These are phyloP conservation scores for Caenorhabditis latens DNA, from an alignment of 1,140 invertebrate species.

Conservation along the genomic window DNA sequence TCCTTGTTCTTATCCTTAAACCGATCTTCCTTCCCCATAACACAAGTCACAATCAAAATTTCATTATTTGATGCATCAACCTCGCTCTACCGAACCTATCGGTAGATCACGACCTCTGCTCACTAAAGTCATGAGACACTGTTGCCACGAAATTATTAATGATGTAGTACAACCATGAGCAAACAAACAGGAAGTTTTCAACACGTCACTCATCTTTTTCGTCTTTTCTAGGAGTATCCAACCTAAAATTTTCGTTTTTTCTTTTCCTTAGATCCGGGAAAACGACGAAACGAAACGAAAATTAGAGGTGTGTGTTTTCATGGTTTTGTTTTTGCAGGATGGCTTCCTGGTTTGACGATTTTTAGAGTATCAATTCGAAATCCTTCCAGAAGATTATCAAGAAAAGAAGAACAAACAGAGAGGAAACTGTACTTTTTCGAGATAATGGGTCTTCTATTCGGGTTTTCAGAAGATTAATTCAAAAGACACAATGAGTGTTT, in stretches of 20 bases:
- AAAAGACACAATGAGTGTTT: no score
- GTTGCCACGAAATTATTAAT: conserved; percentile 37
- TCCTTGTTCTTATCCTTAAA: no score
- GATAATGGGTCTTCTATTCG: not conserved
- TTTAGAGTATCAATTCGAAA: not conserved
- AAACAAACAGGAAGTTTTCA: not conserved
- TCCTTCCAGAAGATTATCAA: not conserved
- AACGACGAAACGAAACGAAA: not conserved
- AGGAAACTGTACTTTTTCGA: not conserved
- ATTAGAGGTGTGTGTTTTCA: not conserved
- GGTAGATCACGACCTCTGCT: no score
- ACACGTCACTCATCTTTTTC: not conserved
- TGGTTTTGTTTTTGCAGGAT: not conserved
- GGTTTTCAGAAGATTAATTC: no score
- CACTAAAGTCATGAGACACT: not conserved
- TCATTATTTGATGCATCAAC: no score
- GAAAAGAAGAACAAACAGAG: no score
- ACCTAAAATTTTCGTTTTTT: conserved; percentile 31
- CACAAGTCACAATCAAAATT: no score
- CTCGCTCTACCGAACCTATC: no score
- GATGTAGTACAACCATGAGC: not conserved
- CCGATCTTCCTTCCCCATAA: no score
- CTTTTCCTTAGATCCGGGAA: not conserved
- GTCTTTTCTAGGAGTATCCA: not conserved
- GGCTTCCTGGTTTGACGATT: conserved; percentile 7